phyloP scores from a whole-genome alignment of 1,140 invertebrate genomes.

The Varroa destructor region DNA sequence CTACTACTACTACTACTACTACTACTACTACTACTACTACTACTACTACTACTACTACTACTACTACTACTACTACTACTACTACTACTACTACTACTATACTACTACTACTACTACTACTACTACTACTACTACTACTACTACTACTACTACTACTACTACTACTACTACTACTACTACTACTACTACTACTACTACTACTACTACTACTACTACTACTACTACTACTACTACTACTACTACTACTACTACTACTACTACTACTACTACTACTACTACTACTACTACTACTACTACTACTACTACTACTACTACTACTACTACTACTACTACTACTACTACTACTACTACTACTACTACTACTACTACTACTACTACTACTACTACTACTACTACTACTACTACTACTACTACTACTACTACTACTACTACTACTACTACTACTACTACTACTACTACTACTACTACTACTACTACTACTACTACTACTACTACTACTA shows the following conservation, averaged over 20 bases:
- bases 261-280: slow-evolving; percentile 32
- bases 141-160: slow-evolving; percentile 29
- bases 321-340: slow-evolving; percentile 31
- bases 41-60: slow-evolving; percentile 30
- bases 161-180: slow-evolving; percentile 30
- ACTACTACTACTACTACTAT: no score
- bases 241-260: slow-evolving; percentile 29
- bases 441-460: slow-evolving; percentile 31
- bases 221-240: slow-evolving; percentile 31
- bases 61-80: no score
- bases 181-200: slow-evolving; percentile 29
- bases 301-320: slow-evolving; percentile 30
- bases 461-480: slow-evolving; percentile 31
- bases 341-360: slow-evolving; percentile 29
- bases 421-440: slow-evolving; percentile 30
- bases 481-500: slow-evolving; percentile 31
- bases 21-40: no score
- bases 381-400: no score
- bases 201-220: slow-evolving; percentile 30
- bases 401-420: slow-evolving; percentile 24
- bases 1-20: slow-evolving; percentile 31
- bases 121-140: slow-evolving; percentile 29
- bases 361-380: no score
- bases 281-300: slow-evolving; percentile 30
- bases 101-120: no score